phyloP scores from a whole-genome alignment of 2,113 vertebrate genomes.

The Crotalus horridus region DNA sequence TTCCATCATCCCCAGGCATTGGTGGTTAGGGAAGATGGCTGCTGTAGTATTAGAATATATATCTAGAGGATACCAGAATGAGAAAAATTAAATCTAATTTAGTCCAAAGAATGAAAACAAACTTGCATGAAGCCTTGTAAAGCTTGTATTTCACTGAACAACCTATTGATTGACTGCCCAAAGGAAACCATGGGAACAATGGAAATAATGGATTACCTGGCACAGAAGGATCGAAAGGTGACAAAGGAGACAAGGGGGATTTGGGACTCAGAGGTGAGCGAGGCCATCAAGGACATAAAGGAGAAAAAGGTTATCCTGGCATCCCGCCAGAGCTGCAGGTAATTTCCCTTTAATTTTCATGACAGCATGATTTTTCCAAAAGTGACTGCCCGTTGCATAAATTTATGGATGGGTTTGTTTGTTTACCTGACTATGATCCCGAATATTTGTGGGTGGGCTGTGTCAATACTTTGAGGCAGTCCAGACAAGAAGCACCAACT shows the following conservation, averaged over 20 bases:
- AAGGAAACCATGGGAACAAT: constrained; percentile 83
- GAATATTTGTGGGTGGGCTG: neutral
- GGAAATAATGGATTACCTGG: constrained; percentile 81
- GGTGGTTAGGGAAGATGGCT: neutral
- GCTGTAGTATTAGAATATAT: neutral
- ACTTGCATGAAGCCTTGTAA: neutral
- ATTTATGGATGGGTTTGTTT: neutral
- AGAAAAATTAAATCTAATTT: neutral
- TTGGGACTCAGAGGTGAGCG: constrained; percentile 76
- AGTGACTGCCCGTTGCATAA: neutral
- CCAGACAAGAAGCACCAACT: neutral
- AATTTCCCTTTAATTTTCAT: constrained; percentile 14
- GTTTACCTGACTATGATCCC: neutral
- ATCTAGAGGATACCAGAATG: neutral
- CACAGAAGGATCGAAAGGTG: constrained; percentile 77
- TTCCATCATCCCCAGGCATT: neutral
- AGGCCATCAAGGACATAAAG: constrained; percentile 76
- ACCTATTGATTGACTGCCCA: constrained; percentile 33
- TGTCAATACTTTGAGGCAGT: neutral
- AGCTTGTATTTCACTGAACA: neutral
- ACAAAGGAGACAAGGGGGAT: constrained; percentile 81
- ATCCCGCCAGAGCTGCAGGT: constrained; percentile 80
- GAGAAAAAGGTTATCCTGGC: constrained; percentile 79
- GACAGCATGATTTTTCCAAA: neutral
- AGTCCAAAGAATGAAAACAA: neutral